Conservation (phyloP, 2,888 invertebrate genomes). For the Argyresthia albistria region DNA sequence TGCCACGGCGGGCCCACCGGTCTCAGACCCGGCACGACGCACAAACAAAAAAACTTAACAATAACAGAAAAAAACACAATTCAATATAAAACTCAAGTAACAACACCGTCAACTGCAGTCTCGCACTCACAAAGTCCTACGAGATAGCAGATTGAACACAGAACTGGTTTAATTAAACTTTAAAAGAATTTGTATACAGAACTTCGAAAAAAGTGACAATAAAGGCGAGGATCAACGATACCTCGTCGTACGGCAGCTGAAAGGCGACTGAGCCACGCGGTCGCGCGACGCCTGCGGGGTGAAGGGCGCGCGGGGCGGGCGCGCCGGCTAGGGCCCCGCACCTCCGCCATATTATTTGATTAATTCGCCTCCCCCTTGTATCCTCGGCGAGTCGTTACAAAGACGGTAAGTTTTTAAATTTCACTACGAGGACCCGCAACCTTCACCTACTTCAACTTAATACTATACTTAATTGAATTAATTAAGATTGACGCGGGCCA, state of each 20-base stretch:
- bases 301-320: constrained; percentile 20
- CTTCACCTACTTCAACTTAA: constrained; percentile 61
- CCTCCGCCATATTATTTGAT: constrained; percentile 71
- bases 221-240: constrained; percentile 53
- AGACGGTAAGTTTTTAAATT: constrained; percentile 70
- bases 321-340: constrained; percentile 29
- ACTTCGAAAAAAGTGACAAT: constrained; percentile 68
- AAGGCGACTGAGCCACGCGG: constrained; percentile 69
- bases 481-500: constrained; percentile 56
- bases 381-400: constrained; percentile 66
- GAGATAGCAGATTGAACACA: constrained; percentile 51
- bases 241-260: constrained; percentile 60
- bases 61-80: constrained; percentile 68
- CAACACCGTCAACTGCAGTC: constrained; percentile 51
- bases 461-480: constrained; percentile 66
- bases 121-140: constrained; percentile 45
- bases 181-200: constrained; percentile 58
- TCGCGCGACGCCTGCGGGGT: constrained; percentile 36
- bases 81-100: constrained; percentile 58
- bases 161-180: constrained; percentile 34
- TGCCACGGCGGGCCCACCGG: constrained; percentile 56
- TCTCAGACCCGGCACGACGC: constrained; percentile 66
- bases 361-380: constrained; percentile 72
- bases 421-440: constrained; percentile 59
- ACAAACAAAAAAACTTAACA: constrained; percentile 70